Base-by-base conservation (phyloP, 2,888 invertebrate species). In the Balanococcus diminutus region DNA sequence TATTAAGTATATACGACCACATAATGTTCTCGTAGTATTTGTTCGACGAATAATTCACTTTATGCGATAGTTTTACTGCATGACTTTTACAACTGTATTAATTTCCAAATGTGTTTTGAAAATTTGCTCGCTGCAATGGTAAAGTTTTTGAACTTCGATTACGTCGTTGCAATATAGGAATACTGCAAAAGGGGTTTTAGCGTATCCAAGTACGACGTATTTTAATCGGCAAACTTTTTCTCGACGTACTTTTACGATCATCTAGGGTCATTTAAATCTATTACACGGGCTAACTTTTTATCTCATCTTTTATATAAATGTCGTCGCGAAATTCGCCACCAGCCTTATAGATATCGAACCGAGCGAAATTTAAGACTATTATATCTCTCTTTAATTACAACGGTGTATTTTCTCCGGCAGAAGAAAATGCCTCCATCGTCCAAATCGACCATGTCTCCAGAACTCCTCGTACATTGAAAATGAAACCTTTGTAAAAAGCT, bases 201-300 rank as follows among this genome's bases (percentile, higher is more conserved):
- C 22, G 56, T 56, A 14, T 22, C 4, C 75, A 11, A 28, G 19
- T 14, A 19, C 75, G 32, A 36, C 19, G 36, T 79, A 72, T 72
- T 72, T 72, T 72, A 72, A 32, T 72, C 72, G 36, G 36, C 36
- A 36, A 79, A 79, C 75, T 79, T 79, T 56, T 79, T 79, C n/a
- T n/a, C 75, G 19, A 79, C 36, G 36, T 79, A 28, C 19, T 32
- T 79, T 79, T 79, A 79, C 75, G 75, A 36, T 79, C 75, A 79
- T 79, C 75, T 28, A 28, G 75, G 75, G 75, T 79, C 75, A 36
- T 79, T 79, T 79, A 79, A 79, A 79, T 79, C 75, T 36, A 79
- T 79, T 79, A 79, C 36, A 28, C 25, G 36, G 25, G 36, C n/a
- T 32, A 79, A 79, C 28, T 79, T 79, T 79, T 36, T 79, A 19